Evolutionary conservation across 2,113 vertebrate species (phyloP), one percentile per base, ranked within the genome.

Genomic region (Cyprinodon tularosa): DNA sequence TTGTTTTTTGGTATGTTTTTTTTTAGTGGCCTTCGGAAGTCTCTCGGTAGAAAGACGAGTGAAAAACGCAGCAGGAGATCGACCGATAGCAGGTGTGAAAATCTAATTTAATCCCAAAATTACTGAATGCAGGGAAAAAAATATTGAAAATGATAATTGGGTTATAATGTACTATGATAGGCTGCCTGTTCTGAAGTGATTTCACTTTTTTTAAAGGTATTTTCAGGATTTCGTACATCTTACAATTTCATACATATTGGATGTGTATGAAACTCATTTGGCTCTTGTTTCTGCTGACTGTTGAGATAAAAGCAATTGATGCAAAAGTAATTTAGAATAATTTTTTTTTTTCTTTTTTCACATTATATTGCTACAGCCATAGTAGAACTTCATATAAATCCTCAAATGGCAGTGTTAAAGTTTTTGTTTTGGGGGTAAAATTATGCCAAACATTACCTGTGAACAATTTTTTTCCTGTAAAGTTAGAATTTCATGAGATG

Each of bases 11-110:
- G 4, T 65, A 5, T 61, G 17, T 8, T 66, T n/a, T 62, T 22
- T 44, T 70, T 50, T 65, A 93, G 96, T 39, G 96, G 96, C 70
- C 92, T 97, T 84, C 93, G 96, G 15, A 97, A 96, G 89, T 96
- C 96, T 71, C 95, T 96, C 3, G 92, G 92, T 76, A 97, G 95
- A 92, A 93, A 93, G 62, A 96, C 93, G 82, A 94, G 89, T 61
- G 95, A 95, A 62, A 96, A 96, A 88, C 91, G 82, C 50, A 71
- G 85, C 4, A 94, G 94, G 79, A 87, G 90, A 39, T 95, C 95
- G 42, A 67, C 93, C 57, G 94, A 89, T 53, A 96, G 91, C 93
- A 95, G 96, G 96, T 97, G 87, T 73, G 59, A 37, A 69, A 2
- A 42, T 42, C 3, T n/a, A 9, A 6, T 57, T 57, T 2, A 20